Evolutionary conservation across 2,888 invertebrate species (phyloP).

Genomic region (Tenthredo distinguenda): DNA sequence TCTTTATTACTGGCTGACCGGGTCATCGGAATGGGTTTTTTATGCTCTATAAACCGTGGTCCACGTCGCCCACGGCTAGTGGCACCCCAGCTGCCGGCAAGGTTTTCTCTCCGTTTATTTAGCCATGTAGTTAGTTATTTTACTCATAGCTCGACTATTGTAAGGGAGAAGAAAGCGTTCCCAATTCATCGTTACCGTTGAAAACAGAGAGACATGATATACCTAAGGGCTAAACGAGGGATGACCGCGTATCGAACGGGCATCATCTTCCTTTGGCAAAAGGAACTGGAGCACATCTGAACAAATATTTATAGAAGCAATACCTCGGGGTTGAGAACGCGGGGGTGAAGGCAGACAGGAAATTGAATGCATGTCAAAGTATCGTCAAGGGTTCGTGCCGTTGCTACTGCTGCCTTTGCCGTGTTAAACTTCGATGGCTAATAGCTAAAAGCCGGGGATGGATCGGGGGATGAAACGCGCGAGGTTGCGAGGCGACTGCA

Average conservation of each 20-base stretch:
- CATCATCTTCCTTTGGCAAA: background rate
- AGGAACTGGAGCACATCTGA: background rate
- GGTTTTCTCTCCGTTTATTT: conserved; percentile 25
- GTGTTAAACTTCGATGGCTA: conserved; percentile 29
- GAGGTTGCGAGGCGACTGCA: background rate
- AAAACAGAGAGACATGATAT: no score
- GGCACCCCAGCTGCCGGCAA: background rate
- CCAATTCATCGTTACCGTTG: no score
- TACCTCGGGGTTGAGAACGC: background rate
- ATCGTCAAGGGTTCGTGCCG: conserved; percentile 13
- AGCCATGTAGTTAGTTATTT: conserved; percentile 41
- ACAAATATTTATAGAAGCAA: background rate
- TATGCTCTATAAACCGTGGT: conserved; percentile 45
- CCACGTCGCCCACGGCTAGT: conserved; percentile 17
- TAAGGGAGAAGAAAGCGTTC: no score
- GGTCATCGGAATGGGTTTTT: conserved; percentile 51
- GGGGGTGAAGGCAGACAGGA: background rate
- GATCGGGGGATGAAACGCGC: background rate
- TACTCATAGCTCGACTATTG: background rate
- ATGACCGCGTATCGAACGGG: background rate
- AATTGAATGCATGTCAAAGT: conserved; percentile 52
- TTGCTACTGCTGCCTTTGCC: background rate
- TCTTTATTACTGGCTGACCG: conserved; percentile 52
- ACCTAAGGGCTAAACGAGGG: background rate
- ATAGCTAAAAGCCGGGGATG: conserved; percentile 1